Evolutionary conservation across 1,140 invertebrate genomes (phyloP).

Genomic region (Papilio xuthus): DNA sequence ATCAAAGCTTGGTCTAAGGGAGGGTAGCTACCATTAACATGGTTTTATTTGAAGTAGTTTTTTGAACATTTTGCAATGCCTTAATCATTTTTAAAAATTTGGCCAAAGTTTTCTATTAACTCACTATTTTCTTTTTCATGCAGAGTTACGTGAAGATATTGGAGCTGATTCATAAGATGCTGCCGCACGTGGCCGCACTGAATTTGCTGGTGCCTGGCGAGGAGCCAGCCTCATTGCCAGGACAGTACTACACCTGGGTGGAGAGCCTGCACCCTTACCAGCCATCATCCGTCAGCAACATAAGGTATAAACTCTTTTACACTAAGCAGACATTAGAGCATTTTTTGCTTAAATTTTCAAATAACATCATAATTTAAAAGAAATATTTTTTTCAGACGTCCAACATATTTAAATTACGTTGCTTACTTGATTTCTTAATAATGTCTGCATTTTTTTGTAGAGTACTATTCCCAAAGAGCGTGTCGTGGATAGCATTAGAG

Average conservation of each 20-base stretch:
- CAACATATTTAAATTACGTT: too few species aligned
- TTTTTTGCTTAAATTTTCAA: too few species aligned
- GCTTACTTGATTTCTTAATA: too few species aligned
- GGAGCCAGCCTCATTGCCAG: slow-evolving; percentile 82
- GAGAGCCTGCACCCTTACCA: slow-evolving; percentile 99
- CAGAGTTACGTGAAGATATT: slow-evolving; percentile 95
- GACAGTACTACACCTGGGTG: slow-evolving; percentile 94
- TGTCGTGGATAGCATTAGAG: slow-evolving; percentile 96
- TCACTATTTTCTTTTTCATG: slow-evolving; percentile 40
- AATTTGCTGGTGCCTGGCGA: slow-evolving; percentile 85
- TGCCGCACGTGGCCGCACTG: slow-evolving; percentile 93
- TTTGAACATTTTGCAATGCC: too few species aligned
- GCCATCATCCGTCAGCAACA: slow-evolving; percentile 92
- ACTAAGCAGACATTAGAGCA: neutral
- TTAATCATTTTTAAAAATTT: neutral
- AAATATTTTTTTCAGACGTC: too few species aligned
- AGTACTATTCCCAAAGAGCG: slow-evolving; percentile 92
- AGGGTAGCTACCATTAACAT: too few species aligned
- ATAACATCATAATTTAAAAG: too few species aligned
- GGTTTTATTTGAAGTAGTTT: too few species aligned
- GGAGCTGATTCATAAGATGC: slow-evolving; percentile 93
- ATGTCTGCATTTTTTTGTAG: slow-evolving; percentile 79
- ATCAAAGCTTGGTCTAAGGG: too few species aligned
- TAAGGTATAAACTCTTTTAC: slow-evolving; percentile 82
- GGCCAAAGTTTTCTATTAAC: too few species aligned